These are phyloP conservation scores for Mesembrinibis cayennensis DNA, from an alignment of 2,113 vertebrate species.

Conservation along the genomic window DNA sequence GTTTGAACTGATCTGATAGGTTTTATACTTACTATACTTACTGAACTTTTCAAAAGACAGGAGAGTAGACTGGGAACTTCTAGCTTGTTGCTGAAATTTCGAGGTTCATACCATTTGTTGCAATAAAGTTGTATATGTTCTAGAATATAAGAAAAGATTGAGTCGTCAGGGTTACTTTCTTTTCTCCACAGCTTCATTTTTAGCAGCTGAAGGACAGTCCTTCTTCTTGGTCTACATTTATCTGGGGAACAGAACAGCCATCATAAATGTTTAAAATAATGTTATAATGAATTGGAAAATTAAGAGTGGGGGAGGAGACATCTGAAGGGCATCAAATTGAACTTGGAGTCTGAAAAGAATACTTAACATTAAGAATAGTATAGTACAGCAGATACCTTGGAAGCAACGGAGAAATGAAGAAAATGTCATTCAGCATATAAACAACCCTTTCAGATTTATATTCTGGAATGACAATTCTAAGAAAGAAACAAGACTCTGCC, in stretches of 20 bases:
- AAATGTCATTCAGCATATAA: background rate
- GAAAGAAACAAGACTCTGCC: background rate
- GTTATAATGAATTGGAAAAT: background rate
- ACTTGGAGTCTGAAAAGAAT: background rate
- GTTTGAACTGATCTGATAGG: background rate
- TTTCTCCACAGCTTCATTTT: background rate
- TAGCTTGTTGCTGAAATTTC: background rate
- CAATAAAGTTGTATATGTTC: background rate
- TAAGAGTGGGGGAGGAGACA: background rate
- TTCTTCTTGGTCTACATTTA: background rate
- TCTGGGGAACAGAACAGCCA: background rate
- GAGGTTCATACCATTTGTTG: background rate
- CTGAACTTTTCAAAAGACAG: background rate
- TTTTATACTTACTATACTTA: fast-evolving
- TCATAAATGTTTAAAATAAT: background rate
- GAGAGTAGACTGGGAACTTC: background rate
- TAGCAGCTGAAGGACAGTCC: background rate
- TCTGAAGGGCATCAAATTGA: background rate
- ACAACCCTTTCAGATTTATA: background rate
- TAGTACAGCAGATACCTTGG: background rate
- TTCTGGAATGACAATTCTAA: background rate
- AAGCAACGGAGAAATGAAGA: background rate
- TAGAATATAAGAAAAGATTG: background rate
- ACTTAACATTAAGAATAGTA: background rate
- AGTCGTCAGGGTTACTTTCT: background rate